Evolutionary conservation across 2,113 vertebrate species (phyloP), one percentile per base, ranked within the genome.

Genomic region (Nerophis lumbriciformis): DNA sequence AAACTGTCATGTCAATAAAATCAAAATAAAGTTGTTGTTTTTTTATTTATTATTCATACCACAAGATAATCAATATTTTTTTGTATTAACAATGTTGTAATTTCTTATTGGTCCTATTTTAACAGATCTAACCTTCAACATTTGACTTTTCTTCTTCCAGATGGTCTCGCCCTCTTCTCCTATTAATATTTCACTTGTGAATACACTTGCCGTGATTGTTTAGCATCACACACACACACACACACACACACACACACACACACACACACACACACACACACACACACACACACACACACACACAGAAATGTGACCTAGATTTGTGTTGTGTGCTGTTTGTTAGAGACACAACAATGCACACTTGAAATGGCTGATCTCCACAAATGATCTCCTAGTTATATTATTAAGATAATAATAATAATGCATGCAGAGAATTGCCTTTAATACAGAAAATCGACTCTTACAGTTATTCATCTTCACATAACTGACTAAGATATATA

Each of bases 171-270:
- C 77, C 81, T 72, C 67, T 37, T 50, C 16, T 7, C 65, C 75
- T 64, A 87, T 89, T 83, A 87, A 88, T 88, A 88, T 83, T 90
- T 84, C 53, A 86, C 63, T 63, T 85, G 57, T 80, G 72, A 82
- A 76, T 75, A 58, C 74, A 71, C 83, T 83, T 84, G 85, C 88
- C 83, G 83, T 10, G 53, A 56, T 62, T 38, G 39, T 58, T 85
- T 65, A 82, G 56, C 77, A 28, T 87, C 85, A 83, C 48, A 63
- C 64, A 78, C 62, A 81, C 9, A 73, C 39, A 8, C 39, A 10
- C 39, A 10, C 39, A 81, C 9, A 75, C 37, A 42, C 6, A 8
- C 39, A 8, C 39, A 42, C 39, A 42, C 39, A 80, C 9, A 75
- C 39, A 42, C 5, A 7, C 39, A 42, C 7, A 9, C 39, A 80